Percentiles rank a stretch among this genome's conserved stretches.
phyloP scores from a whole-genome alignment of 2,797 vertebrate genomes.

The Podarcis siculus region DNA sequence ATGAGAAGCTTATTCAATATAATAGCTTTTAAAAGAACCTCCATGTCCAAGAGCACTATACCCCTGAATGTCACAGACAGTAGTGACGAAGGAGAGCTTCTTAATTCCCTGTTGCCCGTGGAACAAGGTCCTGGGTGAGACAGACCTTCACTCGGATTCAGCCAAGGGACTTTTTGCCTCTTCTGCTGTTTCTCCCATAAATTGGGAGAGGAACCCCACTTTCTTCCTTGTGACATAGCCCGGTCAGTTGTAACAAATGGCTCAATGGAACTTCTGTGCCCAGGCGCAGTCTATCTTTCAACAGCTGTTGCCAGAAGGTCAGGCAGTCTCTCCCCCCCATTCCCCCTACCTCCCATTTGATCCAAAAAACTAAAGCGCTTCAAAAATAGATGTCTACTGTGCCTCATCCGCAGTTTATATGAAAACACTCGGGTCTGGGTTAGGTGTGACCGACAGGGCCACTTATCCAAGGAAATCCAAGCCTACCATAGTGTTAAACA shows the following conservation, averaged over 20 bases:
- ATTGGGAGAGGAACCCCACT: not conserved
- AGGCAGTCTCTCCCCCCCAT: rapidly evolving
- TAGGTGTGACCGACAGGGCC: no score
- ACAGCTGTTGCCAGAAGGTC: no score
- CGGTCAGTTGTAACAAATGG: not conserved
- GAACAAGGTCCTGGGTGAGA: not conserved
- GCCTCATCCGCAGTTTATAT: no score
- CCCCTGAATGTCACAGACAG: no score
- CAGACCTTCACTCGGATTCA: not conserved
- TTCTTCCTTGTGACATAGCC: not conserved
- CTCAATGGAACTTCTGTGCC: not conserved
- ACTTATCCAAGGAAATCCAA: no score
- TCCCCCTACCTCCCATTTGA: not conserved
- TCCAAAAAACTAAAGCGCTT: not conserved
- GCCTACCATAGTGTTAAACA: no score
- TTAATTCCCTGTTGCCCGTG: not conserved
- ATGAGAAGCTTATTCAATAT: not conserved
- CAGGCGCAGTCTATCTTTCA: not conserved
- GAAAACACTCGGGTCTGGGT: no score
- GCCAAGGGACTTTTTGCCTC: not conserved
- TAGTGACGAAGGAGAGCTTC: not conserved
- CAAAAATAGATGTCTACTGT: no score
- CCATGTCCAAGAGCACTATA: not conserved
- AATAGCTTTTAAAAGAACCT: not conserved
- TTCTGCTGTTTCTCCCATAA: not conserved